phyloP scores from a whole-genome alignment of 2,113 vertebrate genomes.

The Patagioenas fasciata region DNA sequence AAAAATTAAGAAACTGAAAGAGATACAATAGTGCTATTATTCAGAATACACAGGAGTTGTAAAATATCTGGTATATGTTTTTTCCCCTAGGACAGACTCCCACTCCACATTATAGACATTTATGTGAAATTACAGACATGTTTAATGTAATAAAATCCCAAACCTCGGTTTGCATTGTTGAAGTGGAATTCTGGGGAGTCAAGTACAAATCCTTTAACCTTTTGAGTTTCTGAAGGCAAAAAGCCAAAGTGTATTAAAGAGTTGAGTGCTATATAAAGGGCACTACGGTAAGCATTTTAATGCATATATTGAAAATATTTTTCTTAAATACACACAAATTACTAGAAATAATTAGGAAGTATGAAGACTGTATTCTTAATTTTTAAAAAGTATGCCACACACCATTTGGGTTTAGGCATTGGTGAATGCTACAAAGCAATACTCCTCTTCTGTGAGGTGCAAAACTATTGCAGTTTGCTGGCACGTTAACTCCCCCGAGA shows the following conservation, averaged over 20 bases:
- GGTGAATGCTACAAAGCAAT: neutral
- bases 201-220: neutral
- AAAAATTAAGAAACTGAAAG: neutral
- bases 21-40: neutral
- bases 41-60: neutral
- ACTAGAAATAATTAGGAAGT: neutral
- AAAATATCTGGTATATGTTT: neutral
- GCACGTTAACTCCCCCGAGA: fast-evolving
- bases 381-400: neutral
- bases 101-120: neutral
- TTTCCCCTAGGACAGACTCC: neutral
- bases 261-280: neutral
- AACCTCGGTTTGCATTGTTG: neutral
- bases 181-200: neutral
- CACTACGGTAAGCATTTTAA: neutral
- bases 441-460: neutral
- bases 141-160: neutral
- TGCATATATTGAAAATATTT: neutral
- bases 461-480: neutral
- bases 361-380: neutral
- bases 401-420: neutral
- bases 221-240: neutral
- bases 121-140: neutral
- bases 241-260: neutral
- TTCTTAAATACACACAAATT: neutral